Conservation (phyloP, 1,140 invertebrate genomes). For the Heliconius hermathena region DNA sequence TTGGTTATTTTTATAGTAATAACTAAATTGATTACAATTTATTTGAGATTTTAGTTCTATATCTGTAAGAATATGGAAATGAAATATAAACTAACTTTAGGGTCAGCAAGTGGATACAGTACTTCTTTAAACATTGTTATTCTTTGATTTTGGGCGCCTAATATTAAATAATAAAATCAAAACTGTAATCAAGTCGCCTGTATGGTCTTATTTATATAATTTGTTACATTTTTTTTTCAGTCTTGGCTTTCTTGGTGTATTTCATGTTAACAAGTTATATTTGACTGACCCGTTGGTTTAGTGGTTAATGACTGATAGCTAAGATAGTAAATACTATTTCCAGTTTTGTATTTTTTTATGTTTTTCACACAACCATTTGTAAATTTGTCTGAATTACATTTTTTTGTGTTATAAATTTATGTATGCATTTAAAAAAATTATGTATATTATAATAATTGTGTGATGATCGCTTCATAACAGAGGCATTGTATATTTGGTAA, state of each 20-base stretch:
- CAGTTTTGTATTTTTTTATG: not conserved
- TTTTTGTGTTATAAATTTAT: not conserved
- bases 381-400: not conserved
- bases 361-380: not conserved
- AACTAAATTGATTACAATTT: no score
- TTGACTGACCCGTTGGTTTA: no score
- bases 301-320: not conserved
- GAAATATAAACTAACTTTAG: not conserved
- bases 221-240: not conserved
- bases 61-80: not conserved
- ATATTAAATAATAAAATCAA: not conserved
- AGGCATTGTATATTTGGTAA: not conserved
- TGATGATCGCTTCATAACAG: not conserved
- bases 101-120: not conserved
- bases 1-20: no score
- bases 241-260: not conserved
- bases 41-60: not conserved
- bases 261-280: no score
- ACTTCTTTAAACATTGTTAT: not conserved
- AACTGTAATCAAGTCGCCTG: not conserved
- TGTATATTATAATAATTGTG: not conserved
- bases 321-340: not conserved
- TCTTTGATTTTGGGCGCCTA: not conserved
- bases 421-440: not conserved
- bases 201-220: not conserved